These are phyloP conservation scores for Muscicapa comitata DNA, from an alignment of 2,797 vertebrate species.

Conservation along the genomic window DNA sequence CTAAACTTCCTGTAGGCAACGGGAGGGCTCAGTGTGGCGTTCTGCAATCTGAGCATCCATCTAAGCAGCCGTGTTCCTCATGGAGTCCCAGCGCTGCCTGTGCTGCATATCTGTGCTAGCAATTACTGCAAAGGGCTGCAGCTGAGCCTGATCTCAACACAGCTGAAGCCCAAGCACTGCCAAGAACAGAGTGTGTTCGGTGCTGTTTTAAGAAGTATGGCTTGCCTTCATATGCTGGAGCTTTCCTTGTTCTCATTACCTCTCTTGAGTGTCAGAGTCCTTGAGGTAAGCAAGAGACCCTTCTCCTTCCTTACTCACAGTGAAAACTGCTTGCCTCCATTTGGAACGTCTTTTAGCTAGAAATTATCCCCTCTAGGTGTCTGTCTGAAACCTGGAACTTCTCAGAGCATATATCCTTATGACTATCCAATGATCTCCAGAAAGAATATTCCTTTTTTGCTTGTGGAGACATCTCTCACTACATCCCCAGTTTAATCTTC, in stretches of 20 bases:
- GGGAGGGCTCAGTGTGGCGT: slow-evolving; percentile 24
- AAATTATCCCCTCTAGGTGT: background rate
- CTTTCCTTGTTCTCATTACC: slow-evolving; percentile 2
- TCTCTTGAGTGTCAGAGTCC: background rate
- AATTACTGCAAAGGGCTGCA: slow-evolving; percentile 38
- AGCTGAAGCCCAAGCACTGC: slow-evolving; percentile 44
- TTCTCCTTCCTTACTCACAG: background rate
- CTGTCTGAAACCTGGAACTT: background rate
- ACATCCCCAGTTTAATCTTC: background rate
- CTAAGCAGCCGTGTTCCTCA: background rate
- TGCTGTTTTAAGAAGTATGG: background rate
- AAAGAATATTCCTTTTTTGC: background rate
- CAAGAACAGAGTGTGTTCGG: slow-evolving; percentile 50
- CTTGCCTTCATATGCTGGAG: background rate
- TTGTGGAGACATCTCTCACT: background rate
- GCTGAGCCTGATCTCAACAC: slow-evolving; percentile 56
- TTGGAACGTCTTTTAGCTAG: background rate
- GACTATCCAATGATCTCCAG: background rate
- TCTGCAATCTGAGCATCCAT: slow-evolving; percentile 63
- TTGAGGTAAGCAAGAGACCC: background rate
- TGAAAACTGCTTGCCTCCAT: background rate
- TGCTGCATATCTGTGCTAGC: slow-evolving; percentile 14
- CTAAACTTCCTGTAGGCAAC: slow-evolving; percentile 16
- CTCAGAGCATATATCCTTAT: background rate
- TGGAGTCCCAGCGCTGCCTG: background rate